These are phyloP conservation scores for Halictus ligatus DNA, from an alignment of 2,888 invertebrate species.

Conservation along the genomic window DNA sequence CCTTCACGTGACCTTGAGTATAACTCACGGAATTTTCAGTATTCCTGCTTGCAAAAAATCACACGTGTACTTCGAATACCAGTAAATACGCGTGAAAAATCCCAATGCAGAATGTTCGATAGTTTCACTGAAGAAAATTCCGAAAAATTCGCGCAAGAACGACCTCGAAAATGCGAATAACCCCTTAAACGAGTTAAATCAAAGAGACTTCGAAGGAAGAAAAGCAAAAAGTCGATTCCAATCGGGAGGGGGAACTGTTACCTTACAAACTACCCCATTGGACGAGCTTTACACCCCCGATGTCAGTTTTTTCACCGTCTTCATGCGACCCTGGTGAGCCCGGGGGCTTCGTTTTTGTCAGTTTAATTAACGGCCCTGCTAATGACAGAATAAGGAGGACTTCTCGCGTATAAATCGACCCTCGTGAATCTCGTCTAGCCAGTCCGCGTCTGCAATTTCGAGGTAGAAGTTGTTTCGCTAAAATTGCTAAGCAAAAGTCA, in stretches of 20 bases:
- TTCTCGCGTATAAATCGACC: conserved; percentile 23
- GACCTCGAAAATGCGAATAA: background rate
- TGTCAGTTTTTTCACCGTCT: conserved; percentile 9
- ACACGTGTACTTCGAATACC: background rate
- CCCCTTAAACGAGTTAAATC: no score
- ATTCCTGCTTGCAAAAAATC: background rate
- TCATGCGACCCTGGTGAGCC: background rate
- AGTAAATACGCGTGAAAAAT: background rate
- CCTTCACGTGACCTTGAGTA: no score
- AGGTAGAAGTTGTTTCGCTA: background rate
- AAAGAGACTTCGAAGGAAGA: background rate
- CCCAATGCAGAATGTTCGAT: accelerated
- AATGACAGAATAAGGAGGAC: conserved; percentile 69
- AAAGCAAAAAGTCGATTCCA: conserved; percentile 33
- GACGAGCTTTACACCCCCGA: conserved; percentile 43
- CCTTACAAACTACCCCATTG: conserved; percentile 42
- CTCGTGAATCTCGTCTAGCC: conserved; percentile 25
- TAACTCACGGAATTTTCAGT: background rate
- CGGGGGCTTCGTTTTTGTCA: conserved; percentile 61
- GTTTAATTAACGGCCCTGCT: conserved; percentile 73
- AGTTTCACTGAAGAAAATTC: background rate
- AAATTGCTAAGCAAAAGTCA: background rate
- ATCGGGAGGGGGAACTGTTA: background rate
- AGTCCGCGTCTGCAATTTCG: background rate
- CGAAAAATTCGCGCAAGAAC: background rate